These are phyloP conservation scores for Patella caerulea DNA, from an alignment of 2,888 invertebrate species.

Conservation along the genomic window DNA sequence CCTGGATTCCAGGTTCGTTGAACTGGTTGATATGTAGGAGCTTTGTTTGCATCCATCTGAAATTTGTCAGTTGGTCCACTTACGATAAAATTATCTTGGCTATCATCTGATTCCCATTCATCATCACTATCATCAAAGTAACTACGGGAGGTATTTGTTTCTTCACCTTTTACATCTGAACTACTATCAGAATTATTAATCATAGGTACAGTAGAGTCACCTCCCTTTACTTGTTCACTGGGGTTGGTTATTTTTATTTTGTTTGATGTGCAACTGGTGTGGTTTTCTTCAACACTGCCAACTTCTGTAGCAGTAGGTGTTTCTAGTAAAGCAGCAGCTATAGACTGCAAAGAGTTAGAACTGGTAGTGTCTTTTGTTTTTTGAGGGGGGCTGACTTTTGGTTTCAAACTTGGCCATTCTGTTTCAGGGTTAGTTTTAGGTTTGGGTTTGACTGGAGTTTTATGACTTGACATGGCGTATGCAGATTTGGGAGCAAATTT, in stretches of 20 bases:
- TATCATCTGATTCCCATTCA: neutral
- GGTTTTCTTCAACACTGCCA: too few species aligned
- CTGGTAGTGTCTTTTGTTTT: neutral
- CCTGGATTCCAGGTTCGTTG: slow-evolving; percentile 37
- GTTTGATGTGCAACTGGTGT: too few species aligned
- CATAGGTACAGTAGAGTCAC: neutral
- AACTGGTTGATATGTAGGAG: too few species aligned
- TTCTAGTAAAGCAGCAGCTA: too few species aligned
- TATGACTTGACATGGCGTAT: neutral
- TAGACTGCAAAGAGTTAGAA: too few species aligned
- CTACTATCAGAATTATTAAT: neutral
- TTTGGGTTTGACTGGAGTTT: neutral
- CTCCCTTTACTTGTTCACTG: neutral
- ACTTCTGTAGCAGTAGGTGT: too few species aligned
- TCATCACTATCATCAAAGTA: neutral
- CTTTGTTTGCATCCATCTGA: too few species aligned
- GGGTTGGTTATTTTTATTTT: neutral
- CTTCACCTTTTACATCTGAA: neutral
- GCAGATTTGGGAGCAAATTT: neutral
- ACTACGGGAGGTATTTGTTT: neutral
- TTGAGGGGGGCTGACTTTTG: neutral
- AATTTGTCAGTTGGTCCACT: neutral
- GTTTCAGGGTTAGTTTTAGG: neutral
- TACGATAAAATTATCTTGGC: neutral
- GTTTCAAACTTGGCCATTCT: slow-evolving; percentile 3